phyloP scores from a whole-genome alignment of 1,140 invertebrate genomes.

The Heliothis subflexa region DNA sequence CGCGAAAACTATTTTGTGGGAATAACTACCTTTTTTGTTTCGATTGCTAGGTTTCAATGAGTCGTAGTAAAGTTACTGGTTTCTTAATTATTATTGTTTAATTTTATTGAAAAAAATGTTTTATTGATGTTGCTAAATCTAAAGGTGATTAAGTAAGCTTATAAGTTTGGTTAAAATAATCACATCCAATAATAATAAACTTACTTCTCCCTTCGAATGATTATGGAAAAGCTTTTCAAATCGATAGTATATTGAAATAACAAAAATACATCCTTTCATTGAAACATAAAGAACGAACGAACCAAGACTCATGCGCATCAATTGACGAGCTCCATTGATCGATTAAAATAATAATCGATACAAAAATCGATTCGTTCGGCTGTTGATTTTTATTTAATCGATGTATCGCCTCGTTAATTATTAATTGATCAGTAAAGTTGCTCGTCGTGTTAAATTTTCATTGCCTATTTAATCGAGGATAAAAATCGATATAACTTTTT shows the following conservation, averaged over 20 bases:
- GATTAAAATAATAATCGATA: constrained; percentile 37
- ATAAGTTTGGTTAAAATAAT: too few relatives aligned
- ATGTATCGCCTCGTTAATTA: constrained; percentile 45
- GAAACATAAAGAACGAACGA: neutral
- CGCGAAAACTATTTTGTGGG: constrained; percentile 11
- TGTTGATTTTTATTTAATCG: constrained; percentile 37
- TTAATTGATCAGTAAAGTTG: constrained; percentile 31
- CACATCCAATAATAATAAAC: neutral
- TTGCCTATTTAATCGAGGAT: constrained; percentile 26
- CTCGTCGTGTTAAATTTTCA: constrained; percentile 38
- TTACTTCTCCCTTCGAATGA: neutral
- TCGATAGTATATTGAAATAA: neutral
- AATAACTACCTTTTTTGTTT: constrained; percentile 13
- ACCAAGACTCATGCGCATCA: neutral
- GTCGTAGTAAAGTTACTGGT: neutral
- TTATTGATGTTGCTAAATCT: too few relatives aligned
- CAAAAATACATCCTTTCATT: neutral
- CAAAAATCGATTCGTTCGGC: constrained; percentile 41
- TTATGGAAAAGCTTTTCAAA: neutral
- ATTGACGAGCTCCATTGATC: neutral
- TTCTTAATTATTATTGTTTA: too few relatives aligned
- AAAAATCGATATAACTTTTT: constrained; percentile 27
- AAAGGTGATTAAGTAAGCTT: too few relatives aligned
- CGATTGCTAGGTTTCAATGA: neutral
- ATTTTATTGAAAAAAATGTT: too few relatives aligned